Base-by-base conservation (phyloP, 2,113 vertebrate species). In the Muntiacus muntjak region DNA sequence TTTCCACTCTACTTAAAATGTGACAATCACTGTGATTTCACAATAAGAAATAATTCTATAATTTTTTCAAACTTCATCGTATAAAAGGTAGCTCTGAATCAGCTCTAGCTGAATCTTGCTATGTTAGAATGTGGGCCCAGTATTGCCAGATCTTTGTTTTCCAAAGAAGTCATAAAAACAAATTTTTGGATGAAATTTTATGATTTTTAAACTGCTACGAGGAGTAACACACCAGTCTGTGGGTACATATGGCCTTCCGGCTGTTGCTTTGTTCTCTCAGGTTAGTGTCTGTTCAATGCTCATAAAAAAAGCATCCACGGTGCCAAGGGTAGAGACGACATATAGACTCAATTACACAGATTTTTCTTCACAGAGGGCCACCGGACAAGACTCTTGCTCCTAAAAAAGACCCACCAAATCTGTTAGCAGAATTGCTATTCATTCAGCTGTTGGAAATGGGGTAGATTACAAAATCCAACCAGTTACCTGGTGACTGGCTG, bases 31-130 rank as follows among this genome's bases (percentile, higher is more conserved):
- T 93, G 26, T 8, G 93, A 89, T 78, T 88, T 89, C n/a, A 95
- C 40, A 67, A 92, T 13, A 86, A 96, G 45, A 86, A 93, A 94
- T 79, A 88, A 81, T 64, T 83, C 76, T 57, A 88, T 55, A 90
- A 26, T 60, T 16, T 81, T 76, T 96, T 85, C 58, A 54, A 86
- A 58, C 47, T 60, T n/a, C 52, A 45, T 30, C 28, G 0, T 10
- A 64, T 47, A 93, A 40, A 85, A 47, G 36, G 91, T 33, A 76
- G 78, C 45, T 84, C 23, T 67, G 50, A 76, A 74, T 74, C 43
- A 60, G 33, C 62, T 60, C 14, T 26, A 54, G 45, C 13, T 54
- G 14, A 78, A 54, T 62, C 52, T 89, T 28, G 43, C 85, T 28
- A 15, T 60, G 33, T 54, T 92, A 78, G 43, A 43, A 52, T 47